These are phyloP conservation scores for Gallinago jamesoni DNA, from an alignment of 2,113 vertebrate species.

Conservation along the genomic window DNA sequence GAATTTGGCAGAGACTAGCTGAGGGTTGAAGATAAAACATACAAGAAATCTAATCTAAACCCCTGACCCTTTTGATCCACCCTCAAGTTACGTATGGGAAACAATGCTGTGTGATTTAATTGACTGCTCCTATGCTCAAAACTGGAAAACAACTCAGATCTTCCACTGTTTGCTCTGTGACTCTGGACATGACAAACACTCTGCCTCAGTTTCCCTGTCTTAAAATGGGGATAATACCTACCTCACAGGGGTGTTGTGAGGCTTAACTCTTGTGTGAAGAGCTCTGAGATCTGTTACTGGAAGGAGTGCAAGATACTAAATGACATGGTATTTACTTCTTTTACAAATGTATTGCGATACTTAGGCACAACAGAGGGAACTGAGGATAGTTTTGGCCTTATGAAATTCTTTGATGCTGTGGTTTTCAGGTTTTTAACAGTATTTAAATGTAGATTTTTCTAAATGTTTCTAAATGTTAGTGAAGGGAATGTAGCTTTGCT, in stretches of 20 bases:
- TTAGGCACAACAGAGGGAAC: conserved; percentile 10
- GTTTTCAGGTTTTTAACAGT: conserved; percentile 67
- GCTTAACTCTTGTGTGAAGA: conserved; percentile 10
- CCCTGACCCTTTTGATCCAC: not conserved
- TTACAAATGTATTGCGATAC: not conserved
- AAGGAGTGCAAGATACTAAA: not conserved
- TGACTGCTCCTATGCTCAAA: not conserved
- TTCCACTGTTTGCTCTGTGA: conserved; percentile 15
- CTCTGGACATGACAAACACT: conserved; percentile 23
- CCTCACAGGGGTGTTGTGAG: conserved; percentile 61
- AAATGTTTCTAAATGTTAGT: conserved; percentile 68
- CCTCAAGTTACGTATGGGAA: not conserved
- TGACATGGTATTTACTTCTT: not conserved
- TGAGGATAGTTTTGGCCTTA: conserved; percentile 50
- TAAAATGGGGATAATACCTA: conserved; percentile 54
- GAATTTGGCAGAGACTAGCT: not conserved
- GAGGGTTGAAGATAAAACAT: not conserved
- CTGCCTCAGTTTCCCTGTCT: conserved; percentile 41
- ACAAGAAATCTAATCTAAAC: not conserved
- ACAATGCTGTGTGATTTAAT: not conserved
- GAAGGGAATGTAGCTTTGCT: conserved; percentile 65
- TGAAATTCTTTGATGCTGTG: conserved; percentile 42
- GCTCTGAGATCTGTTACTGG: conserved; percentile 22
- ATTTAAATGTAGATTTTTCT: conserved; percentile 66
- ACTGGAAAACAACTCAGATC: conserved; percentile 43